A percentile compares a stretch with the other conserved stretches of the same genome.
Conservation (phyloP, 2,113 vertebrate genomes). For the Cyanoderma ruficeps region DNA sequence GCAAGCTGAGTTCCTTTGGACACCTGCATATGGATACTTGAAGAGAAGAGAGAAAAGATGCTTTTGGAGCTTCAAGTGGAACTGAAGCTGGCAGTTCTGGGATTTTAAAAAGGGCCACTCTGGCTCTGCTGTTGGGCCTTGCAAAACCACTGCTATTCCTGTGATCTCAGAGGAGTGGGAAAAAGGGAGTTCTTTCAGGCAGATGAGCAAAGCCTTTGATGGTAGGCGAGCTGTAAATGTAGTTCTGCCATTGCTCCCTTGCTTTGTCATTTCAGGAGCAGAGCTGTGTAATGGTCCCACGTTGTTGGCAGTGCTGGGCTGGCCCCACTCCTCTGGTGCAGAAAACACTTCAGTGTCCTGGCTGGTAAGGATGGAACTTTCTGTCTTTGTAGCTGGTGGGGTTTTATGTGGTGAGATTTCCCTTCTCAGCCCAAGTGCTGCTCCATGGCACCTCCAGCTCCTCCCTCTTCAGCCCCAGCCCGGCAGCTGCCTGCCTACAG, state of each 20-base stretch:
- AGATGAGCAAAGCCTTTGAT: not conserved
- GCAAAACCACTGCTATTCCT: not conserved
- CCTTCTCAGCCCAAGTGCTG: not conserved
- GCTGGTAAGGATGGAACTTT: not conserved
- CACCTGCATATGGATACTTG: not conserved
- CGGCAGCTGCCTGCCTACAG: not conserved
- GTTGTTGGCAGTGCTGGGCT: not conserved
- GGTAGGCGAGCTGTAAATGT: not conserved
- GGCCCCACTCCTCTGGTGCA: not conserved
- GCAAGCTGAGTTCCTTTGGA: not conserved
- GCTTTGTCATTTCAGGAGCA: not conserved
- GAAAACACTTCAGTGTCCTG: not conserved
- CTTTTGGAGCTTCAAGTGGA: not conserved
- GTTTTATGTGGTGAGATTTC: not conserved
- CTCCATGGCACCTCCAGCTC: not conserved
- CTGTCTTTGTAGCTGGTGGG: accelerated
- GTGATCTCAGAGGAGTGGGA: not conserved
- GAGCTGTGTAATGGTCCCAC: not conserved
- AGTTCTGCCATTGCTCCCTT: not conserved
- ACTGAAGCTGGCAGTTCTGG: not conserved
- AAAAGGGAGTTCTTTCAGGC: not conserved
- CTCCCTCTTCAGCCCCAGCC: not conserved
- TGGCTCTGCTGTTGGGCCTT: not conserved
- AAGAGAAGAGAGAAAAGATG: not conserved
- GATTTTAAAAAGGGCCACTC: not conserved